Base-by-base conservation (phyloP, 2,888 invertebrate genomes). In the Zygogramma bicolorata region DNA sequence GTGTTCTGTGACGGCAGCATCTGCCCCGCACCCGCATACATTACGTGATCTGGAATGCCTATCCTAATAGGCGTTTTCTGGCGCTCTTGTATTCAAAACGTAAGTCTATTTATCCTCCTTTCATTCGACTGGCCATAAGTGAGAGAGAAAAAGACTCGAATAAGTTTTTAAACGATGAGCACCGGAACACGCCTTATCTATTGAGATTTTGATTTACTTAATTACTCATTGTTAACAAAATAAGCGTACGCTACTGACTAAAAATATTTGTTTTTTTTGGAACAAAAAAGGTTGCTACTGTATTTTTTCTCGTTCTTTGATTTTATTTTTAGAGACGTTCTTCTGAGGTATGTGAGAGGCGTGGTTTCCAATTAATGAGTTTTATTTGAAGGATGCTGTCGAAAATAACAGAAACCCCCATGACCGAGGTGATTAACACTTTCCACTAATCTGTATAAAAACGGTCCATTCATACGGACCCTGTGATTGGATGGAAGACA, bases 241-340 rank as follows among this genome's bases (percentile, higher is more conserved):
- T n/a, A 25, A 1, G 4, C 25, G 53, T 53, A 75, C 81, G 79
- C 79, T 70, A 73, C 76, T 81, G 81, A 71, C 75, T 76, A 77
- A 79, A 80, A 80, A 77, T 79, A 81, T 80, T 80, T 25, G 27
- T 66, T 77, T 80, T 76, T 72, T 77, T 71, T 73, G 74, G 74
- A 76, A 74, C 70, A 73, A 78, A 79, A 78, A 76, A 77, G 75
- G 61, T 72, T 65, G 76, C 74, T 76, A 73, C 73, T 68, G 71
- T 73, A 74, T 71, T 74, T 68, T 78, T 70, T 67, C 74, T 73
- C 73, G 57, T 74, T 75, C 71, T 74, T 74, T 75, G 72, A 75
- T 74, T 74, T 75, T 73, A 75, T 73, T 77, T 74, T 73, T 73
- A 68, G 61, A 75, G 69, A 75, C 70, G 70, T 65, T 57, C 46